Conservation (phyloP, 2,113 vertebrate genomes). For the Mirza zaza region DNA sequence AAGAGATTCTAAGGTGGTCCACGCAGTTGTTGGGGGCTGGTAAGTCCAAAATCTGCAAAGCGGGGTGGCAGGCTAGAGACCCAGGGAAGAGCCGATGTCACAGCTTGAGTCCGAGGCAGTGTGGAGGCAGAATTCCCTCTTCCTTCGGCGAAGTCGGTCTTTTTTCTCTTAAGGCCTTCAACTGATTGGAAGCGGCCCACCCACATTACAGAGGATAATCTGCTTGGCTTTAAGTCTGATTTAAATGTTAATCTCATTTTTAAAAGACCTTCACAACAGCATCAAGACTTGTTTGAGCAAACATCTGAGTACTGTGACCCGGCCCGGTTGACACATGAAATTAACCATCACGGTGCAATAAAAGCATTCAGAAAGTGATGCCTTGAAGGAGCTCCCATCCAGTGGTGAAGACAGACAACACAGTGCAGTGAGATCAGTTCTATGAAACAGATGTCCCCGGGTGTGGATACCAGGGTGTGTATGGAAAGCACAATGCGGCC, state of each 20-base stretch:
- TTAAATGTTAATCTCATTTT: neutral
- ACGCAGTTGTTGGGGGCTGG: neutral
- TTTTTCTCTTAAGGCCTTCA: neutral
- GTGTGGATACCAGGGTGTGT: no score
- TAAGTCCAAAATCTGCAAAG: neutral
- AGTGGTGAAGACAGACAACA: neutral
- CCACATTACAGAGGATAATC: neutral
- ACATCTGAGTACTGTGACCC: neutral
- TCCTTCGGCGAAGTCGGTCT: neutral
- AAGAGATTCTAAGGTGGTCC: neutral
- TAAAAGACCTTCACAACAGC: neutral
- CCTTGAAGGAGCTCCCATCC: neutral
- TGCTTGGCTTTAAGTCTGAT: neutral
- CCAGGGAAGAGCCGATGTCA: rapidly evolving
- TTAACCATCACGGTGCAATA: neutral
- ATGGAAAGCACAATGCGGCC: neutral
- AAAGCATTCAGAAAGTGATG: neutral
- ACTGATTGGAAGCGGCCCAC: neutral
- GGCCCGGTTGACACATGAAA: neutral
- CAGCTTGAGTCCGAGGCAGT: neutral
- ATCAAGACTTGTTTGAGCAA: neutral
- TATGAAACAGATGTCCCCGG: neutral
- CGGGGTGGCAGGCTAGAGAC: neutral
- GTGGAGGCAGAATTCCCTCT: neutral
- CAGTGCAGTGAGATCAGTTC: neutral